Evolutionary conservation across 2,797 vertebrate genomes (phyloP).

Genomic region (Thamnophis elegans): DNA sequence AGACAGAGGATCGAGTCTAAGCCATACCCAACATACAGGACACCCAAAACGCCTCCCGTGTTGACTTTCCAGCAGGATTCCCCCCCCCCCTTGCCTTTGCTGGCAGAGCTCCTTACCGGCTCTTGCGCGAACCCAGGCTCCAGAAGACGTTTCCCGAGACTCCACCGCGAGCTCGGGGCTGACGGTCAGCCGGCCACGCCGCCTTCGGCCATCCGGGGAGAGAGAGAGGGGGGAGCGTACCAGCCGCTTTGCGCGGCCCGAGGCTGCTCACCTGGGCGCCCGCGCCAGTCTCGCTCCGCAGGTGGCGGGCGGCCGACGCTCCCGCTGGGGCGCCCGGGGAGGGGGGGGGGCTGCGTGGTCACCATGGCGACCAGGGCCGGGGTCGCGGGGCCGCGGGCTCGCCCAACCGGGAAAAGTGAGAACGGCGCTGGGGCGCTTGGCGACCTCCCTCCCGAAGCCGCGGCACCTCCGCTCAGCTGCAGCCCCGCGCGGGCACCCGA

Average conservation of each 20-base stretch:
- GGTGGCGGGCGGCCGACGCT: conserved; percentile 75
- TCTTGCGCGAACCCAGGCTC: not conserved
- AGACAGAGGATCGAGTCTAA: not conserved
- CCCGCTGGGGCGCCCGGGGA: conserved; percentile 74
- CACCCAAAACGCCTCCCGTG: rapidly evolving
- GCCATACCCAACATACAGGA: not conserved
- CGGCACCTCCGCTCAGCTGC: not conserved
- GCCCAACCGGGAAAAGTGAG: not conserved
- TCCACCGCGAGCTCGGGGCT: not conserved
- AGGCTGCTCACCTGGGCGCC: conserved; percentile 61
- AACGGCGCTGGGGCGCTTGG: not conserved
- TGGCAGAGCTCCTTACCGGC: rapidly evolving
- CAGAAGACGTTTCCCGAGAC: not conserved
- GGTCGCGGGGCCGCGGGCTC: too few species aligned
- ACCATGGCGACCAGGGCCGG: conserved; percentile 84
- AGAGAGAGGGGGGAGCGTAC: conserved; percentile 9
- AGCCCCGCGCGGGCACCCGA: not conserved
- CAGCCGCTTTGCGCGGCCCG: conserved; percentile 56
- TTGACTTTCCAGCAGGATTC: not conserved
- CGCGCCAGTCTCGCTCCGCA: conserved; percentile 69
- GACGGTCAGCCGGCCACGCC: rapidly evolving
- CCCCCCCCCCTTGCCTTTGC: too few species aligned
- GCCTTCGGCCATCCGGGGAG: conserved; percentile 71
- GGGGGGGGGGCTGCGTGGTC: conserved; percentile 76
- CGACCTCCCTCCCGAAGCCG: not conserved